A percentile compares a stretch with the other conserved stretches of the same genome.
phyloP scores from a whole-genome alignment of 2,113 vertebrate genomes.

The Clupea harengus region DNA sequence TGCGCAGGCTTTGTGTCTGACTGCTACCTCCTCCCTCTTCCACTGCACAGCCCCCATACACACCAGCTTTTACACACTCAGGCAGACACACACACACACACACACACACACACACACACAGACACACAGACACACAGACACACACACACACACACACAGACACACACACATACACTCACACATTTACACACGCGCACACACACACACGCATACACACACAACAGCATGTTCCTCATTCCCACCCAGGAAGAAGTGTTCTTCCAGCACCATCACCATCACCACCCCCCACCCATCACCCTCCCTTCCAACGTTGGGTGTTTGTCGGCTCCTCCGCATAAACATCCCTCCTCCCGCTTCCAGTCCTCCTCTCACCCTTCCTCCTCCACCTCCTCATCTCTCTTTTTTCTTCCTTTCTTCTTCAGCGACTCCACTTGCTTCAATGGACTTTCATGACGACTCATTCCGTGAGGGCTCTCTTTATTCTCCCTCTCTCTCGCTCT shows the following conservation, averaged over 20 bases:
- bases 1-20: constrained; percentile 58
- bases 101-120: background rate
- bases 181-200: background rate
- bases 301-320: constrained; percentile 57
- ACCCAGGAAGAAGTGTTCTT: constrained; percentile 52
- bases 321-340: constrained; percentile 67
- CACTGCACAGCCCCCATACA: constrained; percentile 40
- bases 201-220: background rate
- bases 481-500: constrained; percentile 12
- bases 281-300: constrained; percentile 35
- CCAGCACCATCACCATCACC: background rate
- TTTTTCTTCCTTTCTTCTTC: constrained; percentile 62
- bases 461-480: constrained; percentile 68
- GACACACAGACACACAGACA: background rate
- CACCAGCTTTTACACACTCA: background rate
- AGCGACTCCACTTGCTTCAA: constrained; percentile 69
- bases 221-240: constrained; percentile 57
- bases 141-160: background rate
- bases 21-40: constrained; percentile 27
- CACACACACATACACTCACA: background rate
- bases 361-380: background rate
- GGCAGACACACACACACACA: background rate
- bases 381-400: constrained; percentile 45
- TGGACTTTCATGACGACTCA: constrained; percentile 76
- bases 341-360: constrained; percentile 47